Percentiles rank a stretch among this genome's conserved stretches.
phyloP scores from a whole-genome alignment of 2,113 vertebrate species.

The Microtus oregoni region DNA sequence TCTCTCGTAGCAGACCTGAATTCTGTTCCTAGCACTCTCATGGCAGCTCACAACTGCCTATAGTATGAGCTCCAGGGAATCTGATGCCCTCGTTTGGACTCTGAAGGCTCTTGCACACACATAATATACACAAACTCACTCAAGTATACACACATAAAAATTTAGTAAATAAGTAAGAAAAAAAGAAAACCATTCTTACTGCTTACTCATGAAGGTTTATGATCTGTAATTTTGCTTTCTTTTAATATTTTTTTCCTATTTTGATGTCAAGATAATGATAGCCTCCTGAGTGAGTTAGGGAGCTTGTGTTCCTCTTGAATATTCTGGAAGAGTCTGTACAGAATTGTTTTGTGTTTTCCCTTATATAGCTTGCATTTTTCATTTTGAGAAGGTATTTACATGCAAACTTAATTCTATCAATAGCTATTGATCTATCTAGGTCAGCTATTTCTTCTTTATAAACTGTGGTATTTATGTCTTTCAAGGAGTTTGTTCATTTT shows the following conservation, averaged over 20 bases:
- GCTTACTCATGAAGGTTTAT: not conserved
- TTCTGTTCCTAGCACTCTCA: not conserved
- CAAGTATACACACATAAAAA: not conserved
- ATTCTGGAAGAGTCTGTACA: slow-evolving; percentile 3
- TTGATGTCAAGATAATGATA: not conserved
- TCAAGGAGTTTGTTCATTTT: not conserved
- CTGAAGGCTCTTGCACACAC: not conserved
- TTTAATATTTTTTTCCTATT: not conserved
- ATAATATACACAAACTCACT: not conserved
- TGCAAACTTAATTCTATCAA: not conserved
- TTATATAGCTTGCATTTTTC: not conserved
- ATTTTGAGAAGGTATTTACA: not conserved
- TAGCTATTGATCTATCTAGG: not conserved
- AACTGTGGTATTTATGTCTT: not conserved
- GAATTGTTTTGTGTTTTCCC: not conserved
- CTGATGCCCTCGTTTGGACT: not conserved
- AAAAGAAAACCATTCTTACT: not conserved
- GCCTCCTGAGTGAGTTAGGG: not conserved
- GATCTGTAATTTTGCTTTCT: not conserved
- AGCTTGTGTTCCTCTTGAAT: not conserved
- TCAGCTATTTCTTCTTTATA: not conserved
- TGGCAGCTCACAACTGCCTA: not conserved
- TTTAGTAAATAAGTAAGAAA: not conserved
- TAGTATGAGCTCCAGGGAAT: not conserved
- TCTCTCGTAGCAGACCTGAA: not conserved